These are phyloP conservation scores for Ctenoplectra terminalis DNA, from an alignment of 1,140 invertebrate genomes.

Conservation along the genomic window DNA sequence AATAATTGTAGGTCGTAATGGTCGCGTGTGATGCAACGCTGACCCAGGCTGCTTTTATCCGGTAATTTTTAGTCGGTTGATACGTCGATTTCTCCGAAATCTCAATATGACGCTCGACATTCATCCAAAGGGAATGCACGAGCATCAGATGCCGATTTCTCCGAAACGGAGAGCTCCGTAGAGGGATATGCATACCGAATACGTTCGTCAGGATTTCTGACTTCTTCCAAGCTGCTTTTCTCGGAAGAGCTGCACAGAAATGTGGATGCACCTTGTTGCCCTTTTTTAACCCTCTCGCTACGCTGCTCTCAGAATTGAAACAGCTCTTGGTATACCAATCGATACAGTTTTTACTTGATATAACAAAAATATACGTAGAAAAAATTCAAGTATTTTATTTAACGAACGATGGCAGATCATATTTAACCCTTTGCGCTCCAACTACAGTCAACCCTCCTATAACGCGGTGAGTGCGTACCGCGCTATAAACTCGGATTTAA, in stretches of 20 bases:
- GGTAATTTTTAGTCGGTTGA: constrained; percentile 6
- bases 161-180: constrained; percentile 42
- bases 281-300: too few species aligned
- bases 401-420: too few species aligned
- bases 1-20: background rate
- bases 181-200: constrained; percentile 34
- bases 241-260: constrained; percentile 18
- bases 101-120: constrained; percentile 56
- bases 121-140: constrained; percentile 53
- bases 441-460: too few species aligned
- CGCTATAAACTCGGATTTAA: too few species aligned
- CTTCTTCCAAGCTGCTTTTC: constrained; percentile 13
- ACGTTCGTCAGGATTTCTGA: constrained; percentile 31
- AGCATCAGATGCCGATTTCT: constrained; percentile 56
- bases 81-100: constrained; percentile 44
- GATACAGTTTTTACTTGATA: too few species aligned
- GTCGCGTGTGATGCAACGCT: background rate
- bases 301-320: too few species aligned
- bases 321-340: too few species aligned
- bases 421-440: too few species aligned
- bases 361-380: too few species aligned
- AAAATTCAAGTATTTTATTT: too few species aligned
- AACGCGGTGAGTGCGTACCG: too few species aligned
- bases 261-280: background rate
- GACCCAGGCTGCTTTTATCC: background rate